A percentile compares a stretch with the other conserved stretches of the same genome.
Evolutionary conservation across 2,888 invertebrate species (phyloP).

Genomic region (Augochlorella aurata): DNA sequence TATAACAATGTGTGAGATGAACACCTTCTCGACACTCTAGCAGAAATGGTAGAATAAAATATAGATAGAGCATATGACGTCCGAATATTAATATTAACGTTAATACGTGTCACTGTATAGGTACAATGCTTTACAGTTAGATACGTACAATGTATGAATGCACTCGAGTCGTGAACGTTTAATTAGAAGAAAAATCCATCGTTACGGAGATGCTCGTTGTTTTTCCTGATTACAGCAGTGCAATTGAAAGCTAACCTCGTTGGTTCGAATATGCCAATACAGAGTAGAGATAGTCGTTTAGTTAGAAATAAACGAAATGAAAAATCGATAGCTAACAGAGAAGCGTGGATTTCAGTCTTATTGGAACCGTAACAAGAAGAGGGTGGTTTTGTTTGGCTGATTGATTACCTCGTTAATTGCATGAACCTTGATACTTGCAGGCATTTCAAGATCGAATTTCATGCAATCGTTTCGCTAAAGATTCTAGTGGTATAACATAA

Average conservation of each 20-base stretch:
- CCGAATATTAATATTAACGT: too few relatives aligned
- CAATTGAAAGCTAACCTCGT: background rate
- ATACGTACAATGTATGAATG: too few relatives aligned
- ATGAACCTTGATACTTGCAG: background rate
- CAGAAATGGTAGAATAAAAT: too few relatives aligned
- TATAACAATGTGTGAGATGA: too few relatives aligned
- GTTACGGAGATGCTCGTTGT: background rate
- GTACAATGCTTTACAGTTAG: too few relatives aligned
- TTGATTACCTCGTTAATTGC: conserved; percentile 8
- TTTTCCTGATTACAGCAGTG: background rate
- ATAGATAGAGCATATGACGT: too few relatives aligned
- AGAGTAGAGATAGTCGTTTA: background rate
- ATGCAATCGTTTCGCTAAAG: background rate
- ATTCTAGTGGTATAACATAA: background rate
- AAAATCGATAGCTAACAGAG: background rate
- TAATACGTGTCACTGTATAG: too few relatives aligned
- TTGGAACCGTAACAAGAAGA: conserved; percentile 8
- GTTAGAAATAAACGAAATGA: background rate
- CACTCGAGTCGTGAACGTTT: background rate
- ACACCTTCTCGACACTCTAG: too few relatives aligned
- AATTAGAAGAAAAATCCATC: background rate
- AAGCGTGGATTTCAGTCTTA: background rate
- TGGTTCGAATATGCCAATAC: background rate
- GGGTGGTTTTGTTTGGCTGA: conserved; percentile 2
- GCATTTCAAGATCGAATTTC: background rate